Evolutionary conservation across 2,888 invertebrate species (phyloP).

Genomic region (Callosobruchus maculatus): DNA sequence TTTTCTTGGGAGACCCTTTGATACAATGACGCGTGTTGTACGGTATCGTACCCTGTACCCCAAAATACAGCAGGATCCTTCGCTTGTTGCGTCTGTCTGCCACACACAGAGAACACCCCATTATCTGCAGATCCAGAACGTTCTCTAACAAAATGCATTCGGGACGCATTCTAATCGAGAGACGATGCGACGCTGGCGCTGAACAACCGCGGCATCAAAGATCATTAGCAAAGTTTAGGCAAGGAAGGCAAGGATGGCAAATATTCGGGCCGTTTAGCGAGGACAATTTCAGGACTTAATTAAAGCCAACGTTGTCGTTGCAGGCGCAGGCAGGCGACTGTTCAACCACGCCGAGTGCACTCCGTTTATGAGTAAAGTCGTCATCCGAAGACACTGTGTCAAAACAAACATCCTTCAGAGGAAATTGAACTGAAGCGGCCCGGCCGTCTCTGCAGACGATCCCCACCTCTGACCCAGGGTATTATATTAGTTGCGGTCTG

Average conservation of each 20-base stretch:
- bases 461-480: neutral
- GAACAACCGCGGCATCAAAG: conserved; percentile 27
- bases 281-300: conserved; percentile 49
- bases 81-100: too few relatives aligned
- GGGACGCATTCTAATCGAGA: neutral
- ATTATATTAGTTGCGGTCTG: neutral
- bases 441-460: neutral
- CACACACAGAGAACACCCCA: neutral
- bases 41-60: too few relatives aligned
- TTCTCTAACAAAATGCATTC: neutral
- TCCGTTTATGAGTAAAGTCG: conserved; percentile 18
- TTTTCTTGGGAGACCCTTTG: too few relatives aligned
- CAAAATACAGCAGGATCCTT: too few relatives aligned
- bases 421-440: neutral
- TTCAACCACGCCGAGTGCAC: conserved; percentile 37
- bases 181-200: too few relatives aligned
- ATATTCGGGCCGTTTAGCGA: conserved; percentile 29
- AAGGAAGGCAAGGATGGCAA: conserved; percentile 15
- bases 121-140: neutral
- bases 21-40: too few relatives aligned
- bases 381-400: neutral
- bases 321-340: too few relatives aligned
- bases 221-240: conserved; percentile 13
- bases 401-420: neutral
- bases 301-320: conserved; percentile 49